Conservation (phyloP, 2,888 invertebrate species). For the Beris morrisii region DNA sequence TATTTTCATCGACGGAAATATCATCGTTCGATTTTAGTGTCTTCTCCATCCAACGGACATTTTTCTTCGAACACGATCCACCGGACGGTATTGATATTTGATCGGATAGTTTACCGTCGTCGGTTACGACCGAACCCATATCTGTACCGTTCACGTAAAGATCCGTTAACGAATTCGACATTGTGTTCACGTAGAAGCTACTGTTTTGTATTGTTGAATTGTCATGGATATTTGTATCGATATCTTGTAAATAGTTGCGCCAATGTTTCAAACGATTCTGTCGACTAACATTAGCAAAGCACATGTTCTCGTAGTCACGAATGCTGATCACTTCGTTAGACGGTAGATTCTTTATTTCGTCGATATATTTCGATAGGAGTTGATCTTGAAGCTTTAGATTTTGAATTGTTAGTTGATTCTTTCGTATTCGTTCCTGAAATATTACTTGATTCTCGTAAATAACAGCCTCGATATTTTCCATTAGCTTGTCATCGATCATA, state of each 20-base stretch:
- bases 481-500: conserved; percentile 39
- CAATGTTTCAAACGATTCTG: conserved; percentile 40
- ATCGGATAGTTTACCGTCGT: conserved; percentile 36
- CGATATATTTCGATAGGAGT: conserved; percentile 41
- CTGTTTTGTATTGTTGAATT: conserved; percentile 40
- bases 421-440: conserved; percentile 41
- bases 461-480: conserved; percentile 41
- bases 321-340: conserved; percentile 37
- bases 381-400: conserved; percentile 42
- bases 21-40: not conserved
- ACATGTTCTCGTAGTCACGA: conserved; percentile 41
- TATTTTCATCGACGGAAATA: conserved; percentile 24
- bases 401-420: conserved; percentile 42
- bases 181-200: conserved; percentile 41
- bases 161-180: conserved; percentile 40
- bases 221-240: conserved; percentile 40
- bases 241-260: conserved; percentile 41
- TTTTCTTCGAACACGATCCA: conserved; percentile 29
- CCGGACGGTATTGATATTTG: conserved; percentile 33
- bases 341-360: conserved; percentile 38
- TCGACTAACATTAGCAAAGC: conserved; percentile 39
- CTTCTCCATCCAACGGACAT: conserved; percentile 25
- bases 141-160: conserved; percentile 39
- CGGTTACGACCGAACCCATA: conserved; percentile 35
- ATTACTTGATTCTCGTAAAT: conserved; percentile 43